These are phyloP conservation scores for Palythoa heliodiscus DNA, from an alignment of 92 coral and sea anemone species.

Conservation along the genomic window DNA sequence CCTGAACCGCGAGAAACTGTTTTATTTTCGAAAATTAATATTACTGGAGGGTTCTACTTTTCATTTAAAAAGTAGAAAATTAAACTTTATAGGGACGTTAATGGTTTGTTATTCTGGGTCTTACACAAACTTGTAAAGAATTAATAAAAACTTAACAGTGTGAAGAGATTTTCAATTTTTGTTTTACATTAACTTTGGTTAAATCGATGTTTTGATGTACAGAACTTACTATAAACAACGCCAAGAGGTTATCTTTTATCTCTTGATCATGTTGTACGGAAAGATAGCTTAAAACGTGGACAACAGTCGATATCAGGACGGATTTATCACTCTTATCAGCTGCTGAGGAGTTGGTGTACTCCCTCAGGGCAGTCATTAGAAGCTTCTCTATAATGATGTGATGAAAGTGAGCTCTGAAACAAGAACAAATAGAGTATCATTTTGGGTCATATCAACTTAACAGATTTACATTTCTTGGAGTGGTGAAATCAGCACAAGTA, in stretches of 20 bases:
- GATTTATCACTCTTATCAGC: constrained; percentile 72
- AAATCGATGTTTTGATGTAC: no score
- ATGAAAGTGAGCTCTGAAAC: constrained; percentile 81
- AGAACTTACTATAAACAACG: constrained; percentile 79
- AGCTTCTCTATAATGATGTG: constrained; percentile 86
- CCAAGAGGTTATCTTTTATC: constrained; percentile 73
- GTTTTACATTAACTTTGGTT: neutral
- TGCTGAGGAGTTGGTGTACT: constrained; percentile 63
- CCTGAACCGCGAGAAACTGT: no score
- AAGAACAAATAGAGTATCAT: neutral
- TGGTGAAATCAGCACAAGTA: no score
- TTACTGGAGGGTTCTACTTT: no score
- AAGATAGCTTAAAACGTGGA: constrained; percentile 81
- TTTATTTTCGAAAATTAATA: no score
- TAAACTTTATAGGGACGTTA: no score
- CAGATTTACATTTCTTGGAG: neutral
- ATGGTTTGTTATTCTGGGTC: neutral
- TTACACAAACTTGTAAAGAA: neutral
- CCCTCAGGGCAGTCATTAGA: constrained; percentile 85
- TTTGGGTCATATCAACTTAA: no score
- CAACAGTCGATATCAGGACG: constrained; percentile 85
- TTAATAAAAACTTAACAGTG: neutral
- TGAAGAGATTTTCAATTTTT: neutral
- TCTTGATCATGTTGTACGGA: constrained; percentile 91
- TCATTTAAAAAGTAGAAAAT: no score